Conservation (phyloP, 2,888 invertebrate genomes). For the Sylvicola fuscatus region DNA sequence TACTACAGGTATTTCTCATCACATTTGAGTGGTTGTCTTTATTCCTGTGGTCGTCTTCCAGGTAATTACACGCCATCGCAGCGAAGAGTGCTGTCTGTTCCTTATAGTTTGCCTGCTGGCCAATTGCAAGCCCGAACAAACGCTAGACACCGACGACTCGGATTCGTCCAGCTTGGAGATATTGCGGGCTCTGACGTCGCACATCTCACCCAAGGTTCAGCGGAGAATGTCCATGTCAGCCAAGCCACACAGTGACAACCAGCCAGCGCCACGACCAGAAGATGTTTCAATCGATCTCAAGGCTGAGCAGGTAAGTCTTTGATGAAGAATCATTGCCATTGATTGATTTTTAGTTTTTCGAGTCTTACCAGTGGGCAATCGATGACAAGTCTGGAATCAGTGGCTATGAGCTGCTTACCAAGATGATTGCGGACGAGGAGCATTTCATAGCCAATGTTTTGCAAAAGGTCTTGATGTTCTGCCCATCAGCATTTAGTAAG, state of each 20-base stretch:
- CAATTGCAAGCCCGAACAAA: constrained; percentile 10
- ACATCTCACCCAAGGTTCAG: constrained; percentile 9
- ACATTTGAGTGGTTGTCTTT: too few relatives aligned
- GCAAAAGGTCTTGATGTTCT: constrained; percentile 9
- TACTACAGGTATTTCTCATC: constrained; percentile 66
- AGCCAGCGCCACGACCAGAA: too few relatives aligned
- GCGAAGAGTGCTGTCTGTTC: constrained; percentile 46
- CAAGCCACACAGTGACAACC: too few relatives aligned
- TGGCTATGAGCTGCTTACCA: too few relatives aligned
- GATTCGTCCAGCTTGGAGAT: constrained; percentile 22
- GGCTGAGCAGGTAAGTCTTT: too few relatives aligned
- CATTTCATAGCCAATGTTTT: constrained; percentile 31
- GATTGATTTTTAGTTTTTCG: too few relatives aligned
- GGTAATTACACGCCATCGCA: constrained; percentile 42
- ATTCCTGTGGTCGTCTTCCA: constrained; percentile 18
- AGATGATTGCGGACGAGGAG: constrained; percentile 44
- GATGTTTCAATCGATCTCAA: too few relatives aligned
- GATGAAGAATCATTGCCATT: too few relatives aligned
- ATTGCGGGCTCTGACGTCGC: constrained; percentile 18
- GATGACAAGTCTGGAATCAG: too few relatives aligned
- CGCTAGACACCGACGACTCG: constrained; percentile 12
- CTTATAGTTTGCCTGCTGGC: constrained; percentile 18
- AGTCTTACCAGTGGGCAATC: too few relatives aligned
- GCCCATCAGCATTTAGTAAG: constrained; percentile 9
- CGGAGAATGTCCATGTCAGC: too few relatives aligned